Evolutionary conservation across 2,888 invertebrate genomes (phyloP), one percentile per base, ranked within the genome.

Genomic region (Biston betularia): DNA sequence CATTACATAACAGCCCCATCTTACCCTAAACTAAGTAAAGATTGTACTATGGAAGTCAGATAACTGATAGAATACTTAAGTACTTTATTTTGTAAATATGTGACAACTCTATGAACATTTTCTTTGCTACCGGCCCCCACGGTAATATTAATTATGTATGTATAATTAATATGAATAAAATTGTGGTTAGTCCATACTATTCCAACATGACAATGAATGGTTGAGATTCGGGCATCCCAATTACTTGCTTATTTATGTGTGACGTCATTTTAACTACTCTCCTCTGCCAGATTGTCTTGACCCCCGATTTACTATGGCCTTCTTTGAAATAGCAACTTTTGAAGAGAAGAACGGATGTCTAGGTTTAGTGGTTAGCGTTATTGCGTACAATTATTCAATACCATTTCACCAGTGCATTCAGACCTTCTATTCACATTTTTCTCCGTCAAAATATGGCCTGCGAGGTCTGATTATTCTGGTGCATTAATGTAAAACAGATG

Each of bases 211-310:
- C 14, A 63, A 55, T 9, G 66, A 81, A 15, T 40, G 80, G 84
- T 86, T 88, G 85, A 86, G 87, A 87, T 84, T 81, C 79, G 74
- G 84, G 70, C 75, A 72, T 84, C 75, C 86, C 90, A 92, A 92
- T 92, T 92, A 92, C 77, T 83, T 89, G 85, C 90, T 92, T 91
- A 92, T 92, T 92, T 91, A 92, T 90, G 81, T 86, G 84, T 80
- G 85, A 87, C 88, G 83, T 81, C 81, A 80, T 74, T 77, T 49
- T 78, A 80, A 83, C 84, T 85, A 82, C 69, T 64, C 48, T 46
- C 65, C 40, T 6, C 55, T 12, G 71, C 83, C 74, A 73, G 75
- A 63, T 76, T 68, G 52, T 12, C 49, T 33, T 59, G 82, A 82
- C 74, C 82, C 77, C 66, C 69, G 8, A 0, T 33, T 33, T 35